Percentiles rank a stretch among this genome's conserved stretches.
Conservation (phyloP, 2,113 vertebrate genomes). For the Struthio camelus region DNA sequence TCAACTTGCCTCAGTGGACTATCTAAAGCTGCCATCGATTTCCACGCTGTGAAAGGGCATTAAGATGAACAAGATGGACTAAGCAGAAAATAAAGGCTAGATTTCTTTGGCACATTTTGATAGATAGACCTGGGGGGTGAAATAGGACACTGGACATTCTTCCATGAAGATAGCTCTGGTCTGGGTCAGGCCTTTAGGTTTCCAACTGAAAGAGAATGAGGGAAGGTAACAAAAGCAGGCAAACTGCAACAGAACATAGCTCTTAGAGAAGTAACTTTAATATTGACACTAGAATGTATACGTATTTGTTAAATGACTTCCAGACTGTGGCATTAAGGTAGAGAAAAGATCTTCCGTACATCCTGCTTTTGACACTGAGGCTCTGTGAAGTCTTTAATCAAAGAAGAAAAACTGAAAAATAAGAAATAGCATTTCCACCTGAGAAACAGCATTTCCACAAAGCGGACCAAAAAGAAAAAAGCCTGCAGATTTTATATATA, state of each 20-base stretch:
- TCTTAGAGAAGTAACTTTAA: background rate
- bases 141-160: background rate
- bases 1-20: background rate
- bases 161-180: background rate
- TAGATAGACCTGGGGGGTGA: background rate
- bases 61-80: background rate
- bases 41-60: rapidly evolving
- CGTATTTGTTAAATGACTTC: background rate
- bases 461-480: background rate
- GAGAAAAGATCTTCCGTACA: background rate
- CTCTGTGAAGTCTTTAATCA: background rate
- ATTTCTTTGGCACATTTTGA: background rate
- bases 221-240: background rate
- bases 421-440: no score
- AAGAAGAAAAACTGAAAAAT: background rate
- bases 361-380: background rate
- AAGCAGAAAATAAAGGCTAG: background rate
- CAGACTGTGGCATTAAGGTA: background rate
- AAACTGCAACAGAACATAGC: background rate
- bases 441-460: background rate
- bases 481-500: background rate
- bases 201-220: background rate
- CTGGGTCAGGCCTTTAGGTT: background rate
- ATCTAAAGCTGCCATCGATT: background rate
- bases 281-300: background rate